Base-by-base conservation (phyloP, 2,888 invertebrate genomes). In the Eupsilia transversa region DNA sequence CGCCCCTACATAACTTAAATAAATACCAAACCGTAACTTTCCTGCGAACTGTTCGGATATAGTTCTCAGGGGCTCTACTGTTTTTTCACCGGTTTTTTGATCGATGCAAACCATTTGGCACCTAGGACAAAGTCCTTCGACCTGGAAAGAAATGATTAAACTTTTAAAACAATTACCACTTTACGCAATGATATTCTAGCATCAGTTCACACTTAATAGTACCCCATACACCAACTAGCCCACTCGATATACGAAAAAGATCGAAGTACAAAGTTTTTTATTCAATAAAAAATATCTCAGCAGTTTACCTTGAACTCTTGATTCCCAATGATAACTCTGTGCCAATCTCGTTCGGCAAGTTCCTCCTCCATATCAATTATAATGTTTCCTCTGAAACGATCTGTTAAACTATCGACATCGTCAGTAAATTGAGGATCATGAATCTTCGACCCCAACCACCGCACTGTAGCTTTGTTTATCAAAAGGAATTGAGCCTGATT, bases 51-150 rank as follows among this genome's bases (percentile, higher is more conserved):
- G 97, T 89, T 97, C 97, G 0, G 98, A 97, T 84, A 98, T 97
- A 1, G 98, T 98, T 82, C 97, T 96, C 20, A 98, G 93, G 0
- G 98, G 98, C 91, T 98, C 98, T 0, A 97, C 97, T 0, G 98
- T 98, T 89, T 98, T 98, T 84, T 97, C 96, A 0, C 98, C 99
- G 3, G 98, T 98, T 61, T 97, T 96, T 94, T 99, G 99, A 94
- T 99, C 98, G 79, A 99, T 98, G 92, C 99, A 99, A 76, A 99
- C 98, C 98, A 99, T 99, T 94, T 99, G 99, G 92, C 99, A 99
- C 72, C 99, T 97, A 1, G 97, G 98, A 90, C 99, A 99, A 59
- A 97, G 97, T 0, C 98, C 98, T 85, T 97, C 97, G 69, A 97
- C 97, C 97, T 98, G 94, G 71, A 90, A 92, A 70, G 1, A 54